These are phyloP conservation scores for Tineola bisselliella DNA, from an alignment of 2,888 invertebrate genomes.

Conservation along the genomic window DNA sequence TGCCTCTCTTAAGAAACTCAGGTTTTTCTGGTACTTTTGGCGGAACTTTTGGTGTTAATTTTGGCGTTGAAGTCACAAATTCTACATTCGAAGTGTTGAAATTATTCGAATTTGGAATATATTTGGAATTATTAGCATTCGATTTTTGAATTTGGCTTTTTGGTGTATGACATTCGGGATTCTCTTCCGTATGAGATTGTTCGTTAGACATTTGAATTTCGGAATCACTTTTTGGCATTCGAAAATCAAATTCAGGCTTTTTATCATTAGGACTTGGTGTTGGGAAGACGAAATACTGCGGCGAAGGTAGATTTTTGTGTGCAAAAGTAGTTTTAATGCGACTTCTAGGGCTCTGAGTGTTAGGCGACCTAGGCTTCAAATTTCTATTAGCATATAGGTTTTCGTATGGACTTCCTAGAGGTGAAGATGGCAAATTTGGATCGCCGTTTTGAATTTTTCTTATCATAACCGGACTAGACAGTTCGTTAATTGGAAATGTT, in stretches of 20 bases:
- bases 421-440: conserved; percentile 22
- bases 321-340: conserved; percentile 70
- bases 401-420: conserved; percentile 68
- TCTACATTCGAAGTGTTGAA: neutral
- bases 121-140: no score
- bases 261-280: conserved; percentile 44
- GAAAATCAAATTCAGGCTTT: conserved; percentile 17
- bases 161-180: neutral
- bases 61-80: neutral
- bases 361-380: conserved; percentile 51
- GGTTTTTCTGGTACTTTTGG: conserved; percentile 11
- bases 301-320: conserved; percentile 56
- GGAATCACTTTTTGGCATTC: neutral
- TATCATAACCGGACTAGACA: conserved; percentile 56
- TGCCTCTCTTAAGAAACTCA: neutral
- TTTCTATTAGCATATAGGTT: conserved; percentile 61
- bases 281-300: conserved; percentile 61
- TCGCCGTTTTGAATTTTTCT: conserved; percentile 37
- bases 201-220: neutral
- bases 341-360: conserved; percentile 67
- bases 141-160: no score
- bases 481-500: conserved; percentile 22
- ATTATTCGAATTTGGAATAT: no score
- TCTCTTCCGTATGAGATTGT: neutral
- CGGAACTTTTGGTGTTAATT: neutral